These are phyloP conservation scores for Condylura cristata DNA, from an alignment of 2,113 vertebrate species.

Conservation along the genomic window DNA sequence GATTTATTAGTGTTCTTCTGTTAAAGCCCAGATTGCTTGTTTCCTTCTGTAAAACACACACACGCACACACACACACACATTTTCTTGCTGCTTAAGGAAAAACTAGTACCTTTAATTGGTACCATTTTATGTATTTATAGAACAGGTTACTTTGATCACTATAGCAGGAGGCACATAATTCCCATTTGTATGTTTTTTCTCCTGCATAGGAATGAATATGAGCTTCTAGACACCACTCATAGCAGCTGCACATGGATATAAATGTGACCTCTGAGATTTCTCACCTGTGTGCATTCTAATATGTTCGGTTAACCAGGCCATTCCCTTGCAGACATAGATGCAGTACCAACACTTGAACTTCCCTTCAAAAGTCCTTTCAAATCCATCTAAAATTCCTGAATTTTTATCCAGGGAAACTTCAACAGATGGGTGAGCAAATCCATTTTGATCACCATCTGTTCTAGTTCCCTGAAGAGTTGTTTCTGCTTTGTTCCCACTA, in stretches of 20 bases:
- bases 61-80: slow-evolving; percentile 90
- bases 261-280: too few species aligned
- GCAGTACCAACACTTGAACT: slow-evolving; percentile 98
- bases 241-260: slow-evolving; percentile 92
- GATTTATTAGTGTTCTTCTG: slow-evolving; percentile 91
- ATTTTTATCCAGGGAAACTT: slow-evolving; percentile 97
- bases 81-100: slow-evolving; percentile 94
- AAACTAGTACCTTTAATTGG: slow-evolving; percentile 94
- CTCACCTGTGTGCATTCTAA: slow-evolving; percentile 97
- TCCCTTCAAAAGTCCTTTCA: slow-evolving; percentile 98
- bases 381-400: slow-evolving; percentile 98
- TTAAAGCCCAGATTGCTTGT: slow-evolving; percentile 91
- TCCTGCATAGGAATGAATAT: slow-evolving; percentile 97
- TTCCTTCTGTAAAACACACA: slow-evolving; percentile 94
- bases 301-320: slow-evolving; percentile 96
- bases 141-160: slow-evolving; percentile 96
- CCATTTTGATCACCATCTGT: slow-evolving; percentile 95
- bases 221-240: slow-evolving; percentile 96
- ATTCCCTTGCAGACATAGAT: slow-evolving; percentile 99
- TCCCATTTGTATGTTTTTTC: slow-evolving; percentile 99
- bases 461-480: slow-evolving; percentile 92
- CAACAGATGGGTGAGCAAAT: slow-evolving; percentile 95
- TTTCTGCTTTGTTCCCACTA: slow-evolving; percentile 93
- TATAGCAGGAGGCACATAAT: slow-evolving; percentile 97
- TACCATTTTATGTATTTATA: slow-evolving; percentile 98